Conservation (phyloP, 2,888 invertebrate genomes). For the Lithophane socia region DNA sequence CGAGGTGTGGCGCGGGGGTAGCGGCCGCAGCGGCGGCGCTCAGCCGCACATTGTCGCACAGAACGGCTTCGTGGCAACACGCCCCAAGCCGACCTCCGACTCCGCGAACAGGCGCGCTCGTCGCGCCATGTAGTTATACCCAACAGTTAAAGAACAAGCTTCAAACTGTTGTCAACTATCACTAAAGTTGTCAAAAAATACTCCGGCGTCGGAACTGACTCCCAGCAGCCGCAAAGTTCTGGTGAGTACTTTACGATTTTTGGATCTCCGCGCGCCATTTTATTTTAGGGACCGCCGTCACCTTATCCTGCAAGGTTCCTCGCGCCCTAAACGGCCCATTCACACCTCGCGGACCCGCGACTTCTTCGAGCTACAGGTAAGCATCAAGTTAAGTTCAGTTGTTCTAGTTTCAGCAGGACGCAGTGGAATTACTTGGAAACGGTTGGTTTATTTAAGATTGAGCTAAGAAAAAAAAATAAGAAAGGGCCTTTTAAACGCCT, state of each 20-base stretch:
- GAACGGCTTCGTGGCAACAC: constrained; percentile 74
- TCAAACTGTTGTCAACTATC: constrained; percentile 82
- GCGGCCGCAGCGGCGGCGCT: constrained; percentile 51
- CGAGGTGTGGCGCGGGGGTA: constrained; percentile 62
- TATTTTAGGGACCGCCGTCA: constrained; percentile 66
- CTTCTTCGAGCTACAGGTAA: constrained; percentile 11
- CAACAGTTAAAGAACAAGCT: constrained; percentile 73
- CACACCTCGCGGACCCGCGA: constrained; percentile 44
- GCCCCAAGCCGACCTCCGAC: constrained; percentile 66
- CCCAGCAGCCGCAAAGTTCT: constrained; percentile 72
- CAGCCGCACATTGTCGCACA: constrained; percentile 73
- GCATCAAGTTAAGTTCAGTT: constrained; percentile 11
- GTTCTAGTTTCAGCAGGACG: constrained; percentile 6
- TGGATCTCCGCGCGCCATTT: constrained; percentile 76
- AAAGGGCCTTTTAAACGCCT: not conserved
- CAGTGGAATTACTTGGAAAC: not conserved
- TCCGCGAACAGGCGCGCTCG: constrained; percentile 72
- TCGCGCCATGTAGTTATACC: constrained; percentile 76
- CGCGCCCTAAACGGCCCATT: constrained; percentile 51
- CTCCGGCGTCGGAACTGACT: constrained; percentile 73
- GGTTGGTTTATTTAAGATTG: constrained; percentile 1
- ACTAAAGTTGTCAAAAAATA: constrained; percentile 80
- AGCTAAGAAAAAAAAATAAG: not conserved
- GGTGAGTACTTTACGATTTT: constrained; percentile 76
- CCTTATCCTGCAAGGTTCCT: constrained; percentile 46